phyloP scores from a whole-genome alignment of 2,888 invertebrate genomes.

The Hydroisotoma schaefferi region DNA sequence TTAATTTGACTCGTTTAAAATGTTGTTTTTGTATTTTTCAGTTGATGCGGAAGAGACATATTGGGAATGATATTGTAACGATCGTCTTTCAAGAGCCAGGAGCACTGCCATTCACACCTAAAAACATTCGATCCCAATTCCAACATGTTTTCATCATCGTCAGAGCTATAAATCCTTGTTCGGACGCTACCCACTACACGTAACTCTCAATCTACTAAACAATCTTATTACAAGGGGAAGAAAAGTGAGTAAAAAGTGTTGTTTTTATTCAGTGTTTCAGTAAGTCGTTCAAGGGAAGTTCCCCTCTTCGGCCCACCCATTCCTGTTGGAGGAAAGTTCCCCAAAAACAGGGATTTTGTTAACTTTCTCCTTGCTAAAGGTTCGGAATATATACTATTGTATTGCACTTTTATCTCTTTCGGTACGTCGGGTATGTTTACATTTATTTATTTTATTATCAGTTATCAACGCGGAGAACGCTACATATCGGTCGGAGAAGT shows the following conservation, averaged over 20 bases:
- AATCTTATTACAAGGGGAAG: too few species aligned
- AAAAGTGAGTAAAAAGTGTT: too few species aligned
- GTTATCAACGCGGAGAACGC: conserved; percentile 96
- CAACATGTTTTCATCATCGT: conserved; percentile 96
- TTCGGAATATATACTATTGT: conserved; percentile 48
- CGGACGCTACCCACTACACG: conserved; percentile 86
- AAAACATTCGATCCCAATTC: conserved; percentile 92
- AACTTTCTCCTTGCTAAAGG: conserved; percentile 89
- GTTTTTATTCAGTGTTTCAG: conserved; percentile 58
- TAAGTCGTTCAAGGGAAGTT: conserved; percentile 83
- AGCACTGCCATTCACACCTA: conserved; percentile 86
- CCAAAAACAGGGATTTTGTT: conserved; percentile 87
- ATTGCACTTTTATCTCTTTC: conserved; percentile 11
- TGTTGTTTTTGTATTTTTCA: conserved; percentile 50
- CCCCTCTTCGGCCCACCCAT: conserved; percentile 95
- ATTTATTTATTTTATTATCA: conserved; percentile 49
- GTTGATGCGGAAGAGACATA: conserved; percentile 88
- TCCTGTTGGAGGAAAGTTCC: conserved; percentile 78
- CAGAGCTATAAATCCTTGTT: conserved; percentile 81
- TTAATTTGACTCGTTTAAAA: not conserved
- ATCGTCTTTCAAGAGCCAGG: conserved; percentile 93
- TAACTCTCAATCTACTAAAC: too few species aligned
- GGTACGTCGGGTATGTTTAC: not conserved
- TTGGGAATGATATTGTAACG: conserved; percentile 97
- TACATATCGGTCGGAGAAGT: conserved; percentile 92